These are phyloP conservation scores for Hypanus sabinus DNA, from an alignment of 2,113 vertebrate species.

Conservation along the genomic window DNA sequence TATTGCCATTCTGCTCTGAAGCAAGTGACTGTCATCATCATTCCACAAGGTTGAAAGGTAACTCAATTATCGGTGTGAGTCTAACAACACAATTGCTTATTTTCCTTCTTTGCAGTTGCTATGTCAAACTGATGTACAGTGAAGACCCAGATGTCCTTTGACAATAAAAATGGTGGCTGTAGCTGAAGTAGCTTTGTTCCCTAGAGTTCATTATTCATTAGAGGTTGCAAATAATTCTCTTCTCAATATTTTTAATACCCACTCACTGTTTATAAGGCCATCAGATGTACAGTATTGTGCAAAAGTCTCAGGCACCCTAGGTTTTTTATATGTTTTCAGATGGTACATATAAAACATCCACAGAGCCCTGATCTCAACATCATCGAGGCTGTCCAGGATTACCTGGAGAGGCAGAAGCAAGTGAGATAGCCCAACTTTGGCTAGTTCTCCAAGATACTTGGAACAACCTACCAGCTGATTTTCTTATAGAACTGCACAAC, in stretches of 20 bases:
- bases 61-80: not conserved
- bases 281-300: too few species aligned
- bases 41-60: not conserved
- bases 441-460: too few species aligned
- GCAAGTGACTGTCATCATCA: not conserved
- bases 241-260: not conserved
- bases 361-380: too few species aligned
- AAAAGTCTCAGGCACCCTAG: too few species aligned
- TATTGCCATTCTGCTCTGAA: not conserved
- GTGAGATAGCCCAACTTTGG: too few species aligned
- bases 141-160: not conserved
- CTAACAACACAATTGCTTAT: not conserved
- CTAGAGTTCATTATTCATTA: not conserved
- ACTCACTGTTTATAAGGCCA: not conserved
- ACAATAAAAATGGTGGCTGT: not conserved
- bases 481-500: too few species aligned
- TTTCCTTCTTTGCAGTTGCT: not conserved
- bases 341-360: too few species aligned
- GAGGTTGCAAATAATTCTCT: not conserved
- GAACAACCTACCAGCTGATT: too few species aligned
- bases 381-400: too few species aligned
- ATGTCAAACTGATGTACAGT: not conserved
- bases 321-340: too few species aligned
- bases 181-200: not conserved
- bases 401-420: too few species aligned